Conservation (phyloP, 2,888 invertebrate species). For the Iselma pallidipennis region DNA sequence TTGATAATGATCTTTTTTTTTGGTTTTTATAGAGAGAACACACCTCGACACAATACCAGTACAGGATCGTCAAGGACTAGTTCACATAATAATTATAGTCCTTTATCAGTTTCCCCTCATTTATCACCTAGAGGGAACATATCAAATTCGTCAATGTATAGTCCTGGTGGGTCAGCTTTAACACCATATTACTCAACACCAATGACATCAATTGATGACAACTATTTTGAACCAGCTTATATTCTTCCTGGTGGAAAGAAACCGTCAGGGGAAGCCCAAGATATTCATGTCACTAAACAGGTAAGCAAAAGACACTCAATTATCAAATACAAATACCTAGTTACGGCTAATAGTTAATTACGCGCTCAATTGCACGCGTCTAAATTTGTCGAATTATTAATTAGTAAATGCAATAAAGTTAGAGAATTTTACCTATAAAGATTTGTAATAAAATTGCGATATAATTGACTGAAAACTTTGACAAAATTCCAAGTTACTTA, state of each 20-base stretch:
- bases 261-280: slow-evolving; percentile 30
- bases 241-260: slow-evolving; percentile 2
- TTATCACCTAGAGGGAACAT: slow-evolving; percentile 49
- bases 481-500: background rate
- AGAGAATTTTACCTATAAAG: no score
- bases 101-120: slow-evolving; percentile 54
- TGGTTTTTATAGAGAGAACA: slow-evolving; percentile 40
- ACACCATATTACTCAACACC: slow-evolving; percentile 52
- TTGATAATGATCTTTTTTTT: background rate
- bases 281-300: slow-evolving; percentile 62
- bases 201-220: slow-evolving; percentile 50
- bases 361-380: no score
- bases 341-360: no score
- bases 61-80: slow-evolving; percentile 59
- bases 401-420: no score
- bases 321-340: no score
- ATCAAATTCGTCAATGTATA: slow-evolving; percentile 43
- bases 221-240: slow-evolving; percentile 43
- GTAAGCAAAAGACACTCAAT: no score
- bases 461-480: background rate
- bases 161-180: slow-evolving; percentile 56
- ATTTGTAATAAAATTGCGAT: no score
- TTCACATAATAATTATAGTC: slow-evolving; percentile 54
- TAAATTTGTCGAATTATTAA: no score
- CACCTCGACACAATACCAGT: slow-evolving; percentile 51